Conservation (phyloP, 2,113 vertebrate genomes). For the Corynorhinus townsendii region DNA sequence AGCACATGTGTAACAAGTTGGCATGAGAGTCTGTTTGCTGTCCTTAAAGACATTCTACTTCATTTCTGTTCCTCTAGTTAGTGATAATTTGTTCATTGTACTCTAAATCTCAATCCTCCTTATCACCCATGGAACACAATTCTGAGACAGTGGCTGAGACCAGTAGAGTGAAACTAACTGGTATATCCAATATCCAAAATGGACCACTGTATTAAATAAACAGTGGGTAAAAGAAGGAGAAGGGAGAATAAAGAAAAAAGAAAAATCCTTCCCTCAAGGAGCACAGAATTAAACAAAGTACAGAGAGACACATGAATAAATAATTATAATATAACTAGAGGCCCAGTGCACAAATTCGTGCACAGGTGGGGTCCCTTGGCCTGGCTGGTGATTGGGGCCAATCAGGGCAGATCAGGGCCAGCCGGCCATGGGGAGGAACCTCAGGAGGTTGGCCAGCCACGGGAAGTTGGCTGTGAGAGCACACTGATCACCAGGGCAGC, state of each 20-base stretch:
- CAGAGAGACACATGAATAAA: neutral
- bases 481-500: too few relatives aligned
- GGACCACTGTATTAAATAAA: neutral
- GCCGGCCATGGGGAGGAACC: too few relatives aligned
- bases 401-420: too few relatives aligned
- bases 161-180: neutral
- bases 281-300: neutral
- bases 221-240: neutral
- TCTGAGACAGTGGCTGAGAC: neutral
- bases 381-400: too few relatives aligned
- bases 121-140: neutral
- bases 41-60: too few relatives aligned
- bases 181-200: neutral
- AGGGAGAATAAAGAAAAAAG: neutral
- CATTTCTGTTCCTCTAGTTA: neutral
- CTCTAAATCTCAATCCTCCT: neutral
- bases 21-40: too few relatives aligned
- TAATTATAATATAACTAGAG: neutral
- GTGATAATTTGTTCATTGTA: neutral
- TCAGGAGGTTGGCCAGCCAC: too few relatives aligned
- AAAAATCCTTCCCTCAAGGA: neutral
- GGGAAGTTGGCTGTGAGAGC: too few relatives aligned
- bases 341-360: too few relatives aligned
- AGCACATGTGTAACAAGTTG: neutral
- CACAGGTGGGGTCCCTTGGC: too few relatives aligned